Evolutionary conservation across 92 coral and sea anemone genomes (phyloP).

Genomic region (Heteractis magnifica): DNA sequence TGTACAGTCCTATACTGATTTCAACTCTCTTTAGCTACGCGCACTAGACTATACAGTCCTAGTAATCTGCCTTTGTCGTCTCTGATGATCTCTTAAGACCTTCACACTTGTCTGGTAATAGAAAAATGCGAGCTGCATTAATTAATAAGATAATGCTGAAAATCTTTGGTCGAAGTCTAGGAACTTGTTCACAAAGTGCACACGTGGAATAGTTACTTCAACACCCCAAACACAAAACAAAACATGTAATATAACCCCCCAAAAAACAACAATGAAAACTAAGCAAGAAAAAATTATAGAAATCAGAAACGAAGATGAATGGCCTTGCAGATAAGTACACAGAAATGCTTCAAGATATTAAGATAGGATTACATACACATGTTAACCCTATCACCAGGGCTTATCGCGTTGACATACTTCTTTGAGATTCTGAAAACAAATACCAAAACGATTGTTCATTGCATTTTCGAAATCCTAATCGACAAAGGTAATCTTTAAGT

Average conservation of each 20-base stretch:
- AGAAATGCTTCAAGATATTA: neutral
- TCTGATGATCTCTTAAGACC: neutral
- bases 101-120: neutral
- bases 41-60: too few relatives aligned
- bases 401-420: neutral
- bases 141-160: neutral
- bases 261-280: neutral
- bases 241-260: neutral
- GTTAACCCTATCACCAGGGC: slow-evolving; percentile 1
- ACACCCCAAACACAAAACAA: neutral
- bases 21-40: too few relatives aligned
- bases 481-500: neutral
- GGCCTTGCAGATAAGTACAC: neutral
- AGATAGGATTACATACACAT: neutral
- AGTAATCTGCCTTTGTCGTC: too few relatives aligned
- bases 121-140: neutral
- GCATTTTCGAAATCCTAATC: neutral
- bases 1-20: too few relatives aligned
- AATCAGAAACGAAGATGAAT: neutral
- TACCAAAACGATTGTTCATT: neutral
- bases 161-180: neutral
- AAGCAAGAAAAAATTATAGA: neutral
- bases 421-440: neutral
- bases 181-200: neutral
- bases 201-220: neutral